A percentile compares a stretch with the other conserved stretches of the same genome.
These are phyloP conservation scores for Orthosia gothica DNA, from an alignment of 2,888 invertebrate genomes.

Conservation along the genomic window DNA sequence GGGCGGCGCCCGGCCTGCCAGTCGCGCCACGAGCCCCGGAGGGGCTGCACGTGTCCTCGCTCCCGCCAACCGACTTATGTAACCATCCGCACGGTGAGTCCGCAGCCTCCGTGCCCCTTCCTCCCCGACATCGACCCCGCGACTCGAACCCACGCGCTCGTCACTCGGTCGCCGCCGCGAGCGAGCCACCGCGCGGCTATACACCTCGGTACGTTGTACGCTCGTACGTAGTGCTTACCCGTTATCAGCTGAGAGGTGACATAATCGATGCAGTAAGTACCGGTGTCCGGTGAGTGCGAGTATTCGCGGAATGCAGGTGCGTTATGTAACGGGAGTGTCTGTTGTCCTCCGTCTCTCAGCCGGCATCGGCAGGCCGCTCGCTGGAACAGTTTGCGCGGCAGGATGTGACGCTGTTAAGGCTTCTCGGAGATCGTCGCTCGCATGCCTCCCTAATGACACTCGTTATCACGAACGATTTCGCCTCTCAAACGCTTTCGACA, in stretches of 20 bases:
- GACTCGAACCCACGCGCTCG: conserved; percentile 66
- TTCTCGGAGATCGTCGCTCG: conserved; percentile 69
- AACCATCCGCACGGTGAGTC: conserved; percentile 90
- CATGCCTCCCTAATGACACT: conserved; percentile 66
- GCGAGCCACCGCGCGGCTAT: conserved; percentile 73
- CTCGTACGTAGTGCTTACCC: conserved; percentile 77
- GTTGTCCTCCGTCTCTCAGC: conserved; percentile 21
- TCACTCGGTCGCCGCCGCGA: conserved; percentile 73
- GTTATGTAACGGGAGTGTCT: conserved; percentile 65
- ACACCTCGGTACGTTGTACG: conserved; percentile 66
- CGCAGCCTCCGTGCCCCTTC: conserved; percentile 87
- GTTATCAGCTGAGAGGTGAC: conserved; percentile 88
- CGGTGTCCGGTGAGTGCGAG: conserved; percentile 82
- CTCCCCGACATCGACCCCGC: conserved; percentile 80
- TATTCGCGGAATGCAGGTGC: conserved; percentile 83
- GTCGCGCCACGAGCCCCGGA: conserved; percentile 89
- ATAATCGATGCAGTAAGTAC: conserved; percentile 90
- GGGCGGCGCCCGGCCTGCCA: conserved; percentile 86
- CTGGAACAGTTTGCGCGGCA: conserved; percentile 58
- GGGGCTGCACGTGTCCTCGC: conserved; percentile 88
- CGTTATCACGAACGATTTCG: conserved; percentile 62
- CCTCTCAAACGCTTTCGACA: conserved; percentile 51
- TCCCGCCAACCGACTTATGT: conserved; percentile 88
- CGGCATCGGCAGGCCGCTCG: conserved; percentile 36
- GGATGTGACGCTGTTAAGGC: conserved; percentile 65